phyloP scores from a whole-genome alignment of 2,888 invertebrate genomes.

The Apodemia mormo region DNA sequence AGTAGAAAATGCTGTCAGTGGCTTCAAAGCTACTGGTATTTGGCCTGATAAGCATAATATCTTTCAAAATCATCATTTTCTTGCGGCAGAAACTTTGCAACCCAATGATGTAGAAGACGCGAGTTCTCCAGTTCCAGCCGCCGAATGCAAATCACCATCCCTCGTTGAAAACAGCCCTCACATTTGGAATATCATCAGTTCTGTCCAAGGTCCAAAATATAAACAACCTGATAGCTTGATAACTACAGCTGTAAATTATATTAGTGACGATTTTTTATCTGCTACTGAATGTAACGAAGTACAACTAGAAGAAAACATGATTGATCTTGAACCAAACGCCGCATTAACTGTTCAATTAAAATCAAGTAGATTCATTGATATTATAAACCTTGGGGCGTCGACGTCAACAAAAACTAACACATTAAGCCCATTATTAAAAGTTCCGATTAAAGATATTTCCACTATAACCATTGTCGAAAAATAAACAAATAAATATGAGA shows the following conservation, averaged over 20 bases:
- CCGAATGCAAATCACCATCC: too few species aligned
- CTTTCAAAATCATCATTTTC: not conserved
- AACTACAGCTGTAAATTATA: too few species aligned
- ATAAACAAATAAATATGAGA: not conserved
- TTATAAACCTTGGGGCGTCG: conserved; percentile 27
- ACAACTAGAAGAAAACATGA: not conserved
- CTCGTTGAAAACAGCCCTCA: too few species aligned
- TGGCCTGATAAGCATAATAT: not conserved
- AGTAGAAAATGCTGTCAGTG: not conserved
- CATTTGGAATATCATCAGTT: too few species aligned
- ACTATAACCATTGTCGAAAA: not conserved
- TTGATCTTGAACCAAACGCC: not conserved
- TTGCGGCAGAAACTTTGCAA: not conserved
- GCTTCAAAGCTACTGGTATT: not conserved
- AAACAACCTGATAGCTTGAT: too few species aligned
- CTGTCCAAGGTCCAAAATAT: too few species aligned
- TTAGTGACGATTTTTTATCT: too few species aligned
- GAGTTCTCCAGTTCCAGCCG: not conserved
- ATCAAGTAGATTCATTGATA: conserved; percentile 1
- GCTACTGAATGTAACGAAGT: not conserved
- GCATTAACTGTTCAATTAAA: not conserved
- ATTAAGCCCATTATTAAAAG: not conserved
- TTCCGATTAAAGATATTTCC: not conserved
- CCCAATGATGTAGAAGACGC: not conserved
- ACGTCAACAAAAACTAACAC: conserved; percentile 43